Evolutionary conservation across 1,140 invertebrate species (phyloP).

Genomic region (Drosophila mayri): DNA sequence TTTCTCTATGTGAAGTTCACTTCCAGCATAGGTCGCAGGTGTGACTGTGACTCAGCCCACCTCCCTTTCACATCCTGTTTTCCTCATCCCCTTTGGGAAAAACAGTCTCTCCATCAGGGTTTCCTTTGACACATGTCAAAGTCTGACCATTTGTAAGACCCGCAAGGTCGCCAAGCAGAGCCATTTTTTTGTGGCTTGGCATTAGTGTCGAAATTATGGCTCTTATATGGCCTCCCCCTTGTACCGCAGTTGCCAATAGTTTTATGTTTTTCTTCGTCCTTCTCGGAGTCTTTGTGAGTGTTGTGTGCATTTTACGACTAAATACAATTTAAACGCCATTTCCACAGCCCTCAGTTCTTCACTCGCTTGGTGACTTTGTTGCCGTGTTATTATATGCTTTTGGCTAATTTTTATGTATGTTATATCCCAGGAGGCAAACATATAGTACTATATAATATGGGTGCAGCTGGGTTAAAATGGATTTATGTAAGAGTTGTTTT

Average conservation of each 20-base stretch:
- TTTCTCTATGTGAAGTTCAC: neutral
- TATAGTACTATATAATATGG: neutral
- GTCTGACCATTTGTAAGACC: constrained; percentile 55
- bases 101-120: constrained; percentile 38
- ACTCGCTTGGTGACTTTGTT: constrained; percentile 34
- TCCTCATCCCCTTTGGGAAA: neutral
- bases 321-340: constrained; percentile 66
- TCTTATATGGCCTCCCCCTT: constrained; percentile 43
- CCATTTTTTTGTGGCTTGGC: constrained; percentile 55
- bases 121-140: constrained; percentile 74
- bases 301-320: constrained; percentile 67
- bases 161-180: constrained; percentile 54
- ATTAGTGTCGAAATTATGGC: constrained; percentile 74
- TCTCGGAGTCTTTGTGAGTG: constrained; percentile 2
- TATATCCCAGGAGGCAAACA: constrained; percentile 33
- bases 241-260: constrained; percentile 56
- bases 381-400: constrained; percentile 50
- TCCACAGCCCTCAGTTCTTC: constrained; percentile 1
- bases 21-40: constrained; percentile 45
- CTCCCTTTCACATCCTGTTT: neutral
- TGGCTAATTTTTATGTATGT: constrained; percentile 53
- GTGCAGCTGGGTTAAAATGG: constrained; percentile 3
- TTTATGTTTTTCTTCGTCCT: constrained; percentile 42
- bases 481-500: constrained; percentile 10
- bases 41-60: constrained; percentile 10